phyloP scores from a whole-genome alignment of 2,797 vertebrate species.

The Parauchenoglanis ngamensis region DNA sequence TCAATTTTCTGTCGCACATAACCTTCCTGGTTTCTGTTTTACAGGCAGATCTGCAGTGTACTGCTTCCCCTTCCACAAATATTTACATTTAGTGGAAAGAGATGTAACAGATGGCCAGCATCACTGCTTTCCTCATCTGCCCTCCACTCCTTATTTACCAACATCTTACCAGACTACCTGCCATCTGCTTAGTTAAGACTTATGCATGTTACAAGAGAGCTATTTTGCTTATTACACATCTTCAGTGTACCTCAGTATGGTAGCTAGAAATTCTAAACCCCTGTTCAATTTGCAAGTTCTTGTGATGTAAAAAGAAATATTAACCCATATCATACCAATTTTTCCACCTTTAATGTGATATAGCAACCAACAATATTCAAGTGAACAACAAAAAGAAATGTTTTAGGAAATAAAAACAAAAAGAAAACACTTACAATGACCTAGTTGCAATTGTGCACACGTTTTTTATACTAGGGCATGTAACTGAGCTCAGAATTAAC shows the following conservation, averaged over 20 bases:
- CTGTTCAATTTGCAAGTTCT: background rate
- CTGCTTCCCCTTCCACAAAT: conserved; percentile 65
- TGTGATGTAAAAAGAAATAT: background rate
- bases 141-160: background rate
- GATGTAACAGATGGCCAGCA: conserved; percentile 70
- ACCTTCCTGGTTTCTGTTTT: background rate
- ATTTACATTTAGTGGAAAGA: conserved; percentile 61
- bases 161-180: conserved; percentile 1
- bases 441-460: background rate
- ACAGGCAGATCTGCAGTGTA: conserved; percentile 49
- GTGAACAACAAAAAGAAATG: background rate
- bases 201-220: background rate
- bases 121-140: conserved; percentile 62
- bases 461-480: background rate
- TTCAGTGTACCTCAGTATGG: background rate
- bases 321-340: too few relatives aligned
- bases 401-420: background rate
- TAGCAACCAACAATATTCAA: background rate
- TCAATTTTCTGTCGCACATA: background rate
- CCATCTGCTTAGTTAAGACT: background rate
- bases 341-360: background rate
- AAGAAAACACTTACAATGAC: background rate
- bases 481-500: background rate
- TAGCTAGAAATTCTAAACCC: background rate
- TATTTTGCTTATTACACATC: background rate